Conservation (phyloP, 2,888 invertebrate species). For the Cheiracanthium punctorium region DNA sequence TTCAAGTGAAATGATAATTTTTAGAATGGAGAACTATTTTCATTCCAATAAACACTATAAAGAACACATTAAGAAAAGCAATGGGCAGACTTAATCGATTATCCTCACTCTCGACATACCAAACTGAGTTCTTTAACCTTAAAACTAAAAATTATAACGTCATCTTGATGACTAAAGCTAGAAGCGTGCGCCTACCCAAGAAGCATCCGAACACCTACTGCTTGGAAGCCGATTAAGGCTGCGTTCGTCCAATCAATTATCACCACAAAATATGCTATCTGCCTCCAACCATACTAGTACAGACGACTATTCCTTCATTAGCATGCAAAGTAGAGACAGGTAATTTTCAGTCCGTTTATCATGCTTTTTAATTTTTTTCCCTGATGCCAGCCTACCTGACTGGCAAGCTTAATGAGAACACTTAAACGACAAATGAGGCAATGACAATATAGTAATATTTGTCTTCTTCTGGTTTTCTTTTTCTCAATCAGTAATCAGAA, state of each 20-base stretch:
- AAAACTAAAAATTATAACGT: not conserved
- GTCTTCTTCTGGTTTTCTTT: not conserved
- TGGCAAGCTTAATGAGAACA: not conserved
- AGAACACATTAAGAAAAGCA: too few relatives aligned
- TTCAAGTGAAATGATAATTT: too few relatives aligned
- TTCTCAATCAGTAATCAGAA: too few relatives aligned
- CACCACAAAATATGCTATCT: not conserved
- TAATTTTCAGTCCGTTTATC: constrained; percentile 3
- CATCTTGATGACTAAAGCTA: not conserved
- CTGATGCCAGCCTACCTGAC: not conserved
- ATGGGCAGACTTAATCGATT: too few relatives aligned
- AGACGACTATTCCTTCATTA: not conserved
- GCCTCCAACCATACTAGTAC: not conserved
- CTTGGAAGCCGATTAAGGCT: not conserved
- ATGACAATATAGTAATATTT: not conserved
- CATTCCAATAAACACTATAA: too few relatives aligned
- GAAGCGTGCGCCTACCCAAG: not conserved
- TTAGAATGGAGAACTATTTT: too few relatives aligned
- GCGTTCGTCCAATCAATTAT: constrained; percentile 4
- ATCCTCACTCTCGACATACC: too few relatives aligned
- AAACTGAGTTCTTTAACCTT: not conserved
- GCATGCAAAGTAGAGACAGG: constrained; percentile 1
- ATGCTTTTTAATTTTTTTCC: not conserved
- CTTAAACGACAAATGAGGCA: not conserved
- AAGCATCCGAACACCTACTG: not conserved